These are phyloP conservation scores for Arnoldichthys spilopterus DNA, from an alignment of 2,797 vertebrate genomes.

Conservation along the genomic window DNA sequence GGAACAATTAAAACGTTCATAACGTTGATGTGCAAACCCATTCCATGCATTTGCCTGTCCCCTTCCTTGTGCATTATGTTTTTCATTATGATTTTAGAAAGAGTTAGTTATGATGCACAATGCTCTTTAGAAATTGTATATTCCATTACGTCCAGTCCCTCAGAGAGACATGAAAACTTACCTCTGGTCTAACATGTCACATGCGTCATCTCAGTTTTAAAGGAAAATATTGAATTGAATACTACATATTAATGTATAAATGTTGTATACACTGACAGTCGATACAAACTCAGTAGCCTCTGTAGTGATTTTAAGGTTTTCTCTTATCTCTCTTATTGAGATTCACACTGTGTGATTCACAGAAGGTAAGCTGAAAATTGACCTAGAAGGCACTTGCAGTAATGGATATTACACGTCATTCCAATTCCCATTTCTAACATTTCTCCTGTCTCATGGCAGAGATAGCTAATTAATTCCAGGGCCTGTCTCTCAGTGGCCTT, in stretches of 20 bases:
- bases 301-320: background rate
- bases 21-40: slow-evolving; percentile 14
- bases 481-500: background rate
- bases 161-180: background rate
- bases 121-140: background rate
- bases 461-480: background rate
- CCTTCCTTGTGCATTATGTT: background rate
- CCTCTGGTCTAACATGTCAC: background rate
- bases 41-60: background rate
- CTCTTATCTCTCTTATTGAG: no score
- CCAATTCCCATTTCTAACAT: background rate
- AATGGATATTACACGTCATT: background rate
- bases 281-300: background rate
- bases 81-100: background rate
- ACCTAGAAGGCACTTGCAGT: background rate
- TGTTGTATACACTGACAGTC: no score
- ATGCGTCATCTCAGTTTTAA: background rate
- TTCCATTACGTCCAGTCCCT: background rate
- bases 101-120: background rate
- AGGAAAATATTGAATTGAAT: background rate
- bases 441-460: background rate
- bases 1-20: background rate
- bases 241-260: no score
- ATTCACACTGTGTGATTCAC: background rate
- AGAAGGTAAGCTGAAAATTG: background rate